Base-by-base conservation (phyloP, 2,113 vertebrate genomes). In the Oreotrochilus melanogaster region DNA sequence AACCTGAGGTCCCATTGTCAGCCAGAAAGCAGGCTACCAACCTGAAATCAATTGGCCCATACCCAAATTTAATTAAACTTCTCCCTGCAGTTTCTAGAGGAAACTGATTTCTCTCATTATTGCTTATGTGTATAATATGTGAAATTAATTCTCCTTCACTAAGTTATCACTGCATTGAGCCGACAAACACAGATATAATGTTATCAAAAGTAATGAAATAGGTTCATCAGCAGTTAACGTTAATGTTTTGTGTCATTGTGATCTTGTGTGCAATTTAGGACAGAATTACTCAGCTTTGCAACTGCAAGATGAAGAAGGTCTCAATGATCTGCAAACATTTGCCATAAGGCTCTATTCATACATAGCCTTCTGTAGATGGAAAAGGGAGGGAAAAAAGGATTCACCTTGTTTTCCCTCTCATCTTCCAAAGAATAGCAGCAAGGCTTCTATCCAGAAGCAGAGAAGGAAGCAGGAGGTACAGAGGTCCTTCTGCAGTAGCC, bases 51-150 rank as follows among this genome's bases (percentile, higher is more conserved):
- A 95, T 96, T 97, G 97, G 93, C 85, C 93, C 88, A 88, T 92
- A 90, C 78, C 81, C 93, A 98, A 96, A 97, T 97, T 98, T 98
- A 97, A 98, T 97, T 97, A 98, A 97, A 97, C 58, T 96, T 96
- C 94, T 97, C 35, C 71, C 57, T 58, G 50, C n/a, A 85, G 64
- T 47, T 47, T 90, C 75, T 96, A 94, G 91, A 96, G 93, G 74
- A 96, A 98, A 96, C 94, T 86, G 91, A 97, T 97, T 98, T 97
- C 75, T 74, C 86, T 97, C 95, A 92, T 98, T 97, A 98, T 97
- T 97, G 60, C 95, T 96, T 97, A 96, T 96, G 93, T 97, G 96
- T 93, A 92, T 98, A 97, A 98, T 97, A 97, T 53, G 92, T 92
- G 83, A 96, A 97, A 98, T 97, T 97, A 98, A 98, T 98, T 98